Percentiles rank a stretch among this genome's conserved stretches.
Conservation (phyloP, 2,113 vertebrate species). For the Podarcis raffonei region DNA sequence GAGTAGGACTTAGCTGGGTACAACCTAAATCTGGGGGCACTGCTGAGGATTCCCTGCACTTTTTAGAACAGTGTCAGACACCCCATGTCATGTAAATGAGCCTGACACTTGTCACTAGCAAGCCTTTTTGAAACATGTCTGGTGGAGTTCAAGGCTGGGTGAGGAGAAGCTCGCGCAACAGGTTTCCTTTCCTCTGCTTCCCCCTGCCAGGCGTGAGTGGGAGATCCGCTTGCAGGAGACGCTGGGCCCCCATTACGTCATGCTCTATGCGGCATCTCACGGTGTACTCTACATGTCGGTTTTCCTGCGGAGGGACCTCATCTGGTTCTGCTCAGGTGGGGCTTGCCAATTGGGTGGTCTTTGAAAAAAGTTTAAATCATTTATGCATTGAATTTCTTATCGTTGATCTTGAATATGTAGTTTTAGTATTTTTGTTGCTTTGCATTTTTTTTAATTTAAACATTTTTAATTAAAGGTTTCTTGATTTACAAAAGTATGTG, state of each 20-base stretch:
- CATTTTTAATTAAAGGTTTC: too few species aligned
- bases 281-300: slow-evolving; percentile 91
- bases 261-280: slow-evolving; percentile 87
- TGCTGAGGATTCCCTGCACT: too few species aligned
- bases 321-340: slow-evolving; percentile 98
- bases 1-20: too few species aligned
- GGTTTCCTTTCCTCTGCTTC: not conserved
- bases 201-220: slow-evolving; percentile 88
- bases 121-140: not conserved
- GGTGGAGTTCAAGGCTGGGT: not conserved
- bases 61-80: not conserved
- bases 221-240: slow-evolving; percentile 94
- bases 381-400: not conserved
- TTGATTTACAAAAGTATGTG: too few species aligned
- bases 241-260: slow-evolving; percentile 91
- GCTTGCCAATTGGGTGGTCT: not conserved
- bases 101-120: not conserved
- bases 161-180: not conserved
- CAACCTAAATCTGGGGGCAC: too few species aligned
- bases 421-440: not conserved
- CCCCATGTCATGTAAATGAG: not conserved
- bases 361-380: not conserved
- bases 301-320: slow-evolving; percentile 93
- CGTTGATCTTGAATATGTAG: not conserved
- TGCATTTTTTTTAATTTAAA: too few species aligned